Evolutionary conservation across 2,797 vertebrate genomes (phyloP).

Genomic region (Australoheros facetus): DNA sequence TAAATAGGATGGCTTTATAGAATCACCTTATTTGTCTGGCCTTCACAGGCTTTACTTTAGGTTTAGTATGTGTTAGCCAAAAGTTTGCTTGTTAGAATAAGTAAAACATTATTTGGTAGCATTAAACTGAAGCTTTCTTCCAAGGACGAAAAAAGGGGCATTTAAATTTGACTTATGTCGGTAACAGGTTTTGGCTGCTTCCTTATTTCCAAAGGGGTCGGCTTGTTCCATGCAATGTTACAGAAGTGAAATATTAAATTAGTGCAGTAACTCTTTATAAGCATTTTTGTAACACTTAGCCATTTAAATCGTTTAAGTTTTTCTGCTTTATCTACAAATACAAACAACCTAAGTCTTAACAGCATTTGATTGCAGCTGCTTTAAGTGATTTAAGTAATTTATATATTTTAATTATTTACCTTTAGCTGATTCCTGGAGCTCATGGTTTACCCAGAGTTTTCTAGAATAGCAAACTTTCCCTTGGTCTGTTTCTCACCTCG

Average conservation of each 20-base stretch:
- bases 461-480: neutral
- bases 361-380: neutral
- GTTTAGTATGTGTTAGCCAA: neutral
- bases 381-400: neutral
- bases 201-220: neutral
- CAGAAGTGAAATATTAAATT: neutral
- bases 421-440: neutral
- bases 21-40: neutral
- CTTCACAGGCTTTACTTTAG: neutral
- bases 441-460: neutral
- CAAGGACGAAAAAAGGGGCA: neutral
- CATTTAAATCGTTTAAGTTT: neutral
- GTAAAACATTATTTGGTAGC: neutral
- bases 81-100: neutral
- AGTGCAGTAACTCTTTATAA: fast-evolving
- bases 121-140: neutral
- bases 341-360: no score
- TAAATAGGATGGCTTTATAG: neutral
- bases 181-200: neutral
- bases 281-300: neutral
- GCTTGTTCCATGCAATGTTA: neutral
- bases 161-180: neutral
- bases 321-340: neutral
- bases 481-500: neutral
- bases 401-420: neutral